A percentile compares a stretch with the other conserved stretches of the same genome.
phyloP scores from a whole-genome alignment of 2,113 vertebrate species.

The Pseudorectes ferrugineus region DNA sequence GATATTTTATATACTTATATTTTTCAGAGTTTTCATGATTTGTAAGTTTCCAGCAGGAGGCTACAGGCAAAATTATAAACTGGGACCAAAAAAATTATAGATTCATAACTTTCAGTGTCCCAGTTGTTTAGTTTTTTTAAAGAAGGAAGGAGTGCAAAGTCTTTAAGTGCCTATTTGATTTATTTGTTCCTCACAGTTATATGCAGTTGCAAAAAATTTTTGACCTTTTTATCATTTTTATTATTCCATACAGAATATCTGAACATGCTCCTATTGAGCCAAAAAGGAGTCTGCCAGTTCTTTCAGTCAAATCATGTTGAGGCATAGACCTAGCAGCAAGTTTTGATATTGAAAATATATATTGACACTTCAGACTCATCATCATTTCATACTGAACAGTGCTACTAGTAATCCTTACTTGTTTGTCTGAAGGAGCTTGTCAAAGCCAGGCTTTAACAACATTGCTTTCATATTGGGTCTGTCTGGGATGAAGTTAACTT shows the following conservation, averaged over 20 bases:
- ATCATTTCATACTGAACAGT: neutral
- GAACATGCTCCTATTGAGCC: neutral
- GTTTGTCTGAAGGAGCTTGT: neutral
- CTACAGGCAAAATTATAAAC: neutral
- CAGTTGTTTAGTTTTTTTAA: neutral
- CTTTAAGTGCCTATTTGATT: slow-evolving; percentile 44
- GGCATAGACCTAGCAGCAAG: neutral
- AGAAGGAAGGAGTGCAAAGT: neutral
- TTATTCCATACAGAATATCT: neutral
- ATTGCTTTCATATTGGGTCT: neutral
- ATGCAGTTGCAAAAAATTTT: slow-evolving; percentile 18
- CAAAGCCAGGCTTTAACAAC: neutral
- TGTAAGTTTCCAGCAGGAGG: neutral
- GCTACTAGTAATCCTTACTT: neutral
- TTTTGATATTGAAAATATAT: neutral
- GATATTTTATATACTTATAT: neutral
- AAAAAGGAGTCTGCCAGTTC: neutral
- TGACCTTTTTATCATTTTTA: neutral
- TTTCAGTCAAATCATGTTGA: neutral
- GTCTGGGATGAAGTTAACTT: neutral
- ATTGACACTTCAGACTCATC: neutral
- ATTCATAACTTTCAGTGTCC: neutral
- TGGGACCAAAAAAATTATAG: neutral
- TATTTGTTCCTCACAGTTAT: slow-evolving; percentile 23
- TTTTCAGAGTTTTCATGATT: neutral